A percentile compares a stretch with the other conserved stretches of the same genome.
Conservation (phyloP, 1,140 invertebrate species). For the Eriocheir sinensis region DNA sequence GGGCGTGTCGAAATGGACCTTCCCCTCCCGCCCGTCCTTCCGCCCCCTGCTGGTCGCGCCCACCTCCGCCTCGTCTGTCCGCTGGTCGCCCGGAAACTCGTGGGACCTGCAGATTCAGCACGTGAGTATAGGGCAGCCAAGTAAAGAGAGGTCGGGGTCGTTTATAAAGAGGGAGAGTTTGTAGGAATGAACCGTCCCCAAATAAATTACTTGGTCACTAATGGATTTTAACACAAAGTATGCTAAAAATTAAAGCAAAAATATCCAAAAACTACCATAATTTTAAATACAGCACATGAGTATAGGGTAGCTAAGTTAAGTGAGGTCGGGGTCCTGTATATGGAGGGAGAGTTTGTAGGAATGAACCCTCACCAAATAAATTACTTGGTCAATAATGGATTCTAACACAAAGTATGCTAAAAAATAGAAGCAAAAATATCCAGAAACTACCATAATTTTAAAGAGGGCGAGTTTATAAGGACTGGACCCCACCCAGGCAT, state of each 20-base stretch:
- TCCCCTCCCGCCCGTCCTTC: conserved; percentile 34
- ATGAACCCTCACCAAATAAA: conserved; percentile 60
- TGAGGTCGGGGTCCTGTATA: too few relatives aligned
- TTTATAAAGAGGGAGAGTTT: conserved; percentile 28
- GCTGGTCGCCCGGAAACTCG: conserved; percentile 6
- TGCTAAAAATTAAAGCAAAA: too few relatives aligned
- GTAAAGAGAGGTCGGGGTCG: too few relatives aligned
- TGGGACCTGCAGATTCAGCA: conserved; percentile 54
- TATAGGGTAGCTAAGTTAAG: too few relatives aligned
- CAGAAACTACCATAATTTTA: conserved; percentile 10
- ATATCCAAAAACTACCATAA: neutral
- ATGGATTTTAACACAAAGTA: too few relatives aligned
- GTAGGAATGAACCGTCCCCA: conserved; percentile 49
- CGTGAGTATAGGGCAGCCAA: conserved; percentile 17
- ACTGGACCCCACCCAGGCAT: conserved; percentile 62
- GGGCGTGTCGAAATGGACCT: conserved; percentile 58
- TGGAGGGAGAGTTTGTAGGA: neutral
- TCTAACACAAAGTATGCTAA: too few relatives aligned
- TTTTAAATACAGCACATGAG: conserved; percentile 49
- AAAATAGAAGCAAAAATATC: too few relatives aligned
- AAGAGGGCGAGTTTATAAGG: neutral
- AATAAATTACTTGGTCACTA: too few relatives aligned
- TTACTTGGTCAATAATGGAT: too few relatives aligned
- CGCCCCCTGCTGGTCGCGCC: neutral
- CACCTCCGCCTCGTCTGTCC: neutral